phyloP scores from a whole-genome alignment of 2,113 vertebrate genomes.

The Rallus limicola region DNA sequence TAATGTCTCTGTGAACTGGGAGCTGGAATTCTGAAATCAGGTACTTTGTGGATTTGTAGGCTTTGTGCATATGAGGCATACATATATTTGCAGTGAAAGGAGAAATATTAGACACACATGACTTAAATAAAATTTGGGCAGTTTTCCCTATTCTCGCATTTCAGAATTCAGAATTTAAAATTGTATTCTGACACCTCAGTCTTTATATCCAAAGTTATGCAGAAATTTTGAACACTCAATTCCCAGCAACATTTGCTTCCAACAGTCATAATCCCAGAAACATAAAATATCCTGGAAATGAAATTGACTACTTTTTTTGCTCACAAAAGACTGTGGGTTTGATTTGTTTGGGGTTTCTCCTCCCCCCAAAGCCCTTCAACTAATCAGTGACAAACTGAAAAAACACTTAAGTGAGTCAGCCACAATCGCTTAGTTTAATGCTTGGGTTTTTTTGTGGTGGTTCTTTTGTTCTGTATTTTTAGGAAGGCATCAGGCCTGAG shows the following conservation, averaged over 20 bases:
- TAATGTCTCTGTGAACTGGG: neutral
- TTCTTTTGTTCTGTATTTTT: neutral
- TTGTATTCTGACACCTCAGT: neutral
- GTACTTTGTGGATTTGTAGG: neutral
- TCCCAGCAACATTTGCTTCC: neutral
- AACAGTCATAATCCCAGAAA: neutral
- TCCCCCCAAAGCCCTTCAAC: neutral
- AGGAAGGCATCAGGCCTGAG: neutral
- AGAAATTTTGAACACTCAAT: neutral
- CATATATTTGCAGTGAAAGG: neutral
- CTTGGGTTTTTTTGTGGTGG: neutral
- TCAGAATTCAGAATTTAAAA: neutral
- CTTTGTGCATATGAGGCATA: neutral
- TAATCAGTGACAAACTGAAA: neutral
- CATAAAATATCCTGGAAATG: neutral
- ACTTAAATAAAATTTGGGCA: neutral
- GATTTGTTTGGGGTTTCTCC: neutral
- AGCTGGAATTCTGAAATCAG: neutral
- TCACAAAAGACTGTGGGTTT: neutral
- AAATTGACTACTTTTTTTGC: neutral
- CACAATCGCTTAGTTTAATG: rapidly evolving
- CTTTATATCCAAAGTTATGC: neutral
- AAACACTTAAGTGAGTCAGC: neutral
- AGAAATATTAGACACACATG: neutral
- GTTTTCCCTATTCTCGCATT: neutral